These are phyloP conservation scores for Mesitornis unicolor DNA, from an alignment of 2,113 vertebrate species.

Conservation along the genomic window DNA sequence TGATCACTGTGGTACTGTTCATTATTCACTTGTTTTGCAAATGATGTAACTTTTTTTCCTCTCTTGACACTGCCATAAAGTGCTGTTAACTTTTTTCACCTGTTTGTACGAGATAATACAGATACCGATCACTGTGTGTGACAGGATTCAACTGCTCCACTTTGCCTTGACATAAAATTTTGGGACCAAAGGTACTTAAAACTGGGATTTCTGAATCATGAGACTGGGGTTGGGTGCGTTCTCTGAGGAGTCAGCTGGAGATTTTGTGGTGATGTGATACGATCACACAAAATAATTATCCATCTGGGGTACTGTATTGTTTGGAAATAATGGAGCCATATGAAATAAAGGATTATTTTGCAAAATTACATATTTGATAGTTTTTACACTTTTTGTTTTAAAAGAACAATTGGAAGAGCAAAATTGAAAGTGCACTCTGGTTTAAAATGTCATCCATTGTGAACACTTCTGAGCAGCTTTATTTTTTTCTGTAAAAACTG, in stretches of 20 bases:
- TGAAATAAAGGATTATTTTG: slow-evolving; percentile 64
- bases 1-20: background rate
- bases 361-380: slow-evolving; percentile 54
- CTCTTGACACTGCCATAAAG: slow-evolving; percentile 37
- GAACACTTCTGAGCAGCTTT: slow-evolving; percentile 40
- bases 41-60: background rate
- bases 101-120: background rate
- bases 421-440: slow-evolving; percentile 24
- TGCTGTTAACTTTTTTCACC: slow-evolving; percentile 28
- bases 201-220: slow-evolving; percentile 26
- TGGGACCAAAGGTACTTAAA: slow-evolving; percentile 75
- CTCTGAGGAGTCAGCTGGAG: background rate
- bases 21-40: slow-evolving; percentile 23
- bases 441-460: slow-evolving; percentile 21
- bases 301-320: slow-evolving; percentile 20
- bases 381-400: slow-evolving; percentile 65
- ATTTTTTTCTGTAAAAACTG: slow-evolving; percentile 49
- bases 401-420: slow-evolving; percentile 23
- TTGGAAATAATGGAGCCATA: slow-evolving; percentile 59
- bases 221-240: background rate
- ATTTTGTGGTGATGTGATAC: slow-evolving; percentile 8
- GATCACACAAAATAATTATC: background rate
- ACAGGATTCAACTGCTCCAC: slow-evolving; percentile 17
- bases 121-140: slow-evolving; percentile 37
- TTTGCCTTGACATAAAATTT: slow-evolving; percentile 26